Percentiles rank a stretch among this genome's conserved stretches.
Evolutionary conservation across 2,113 vertebrate species (phyloP).

Genomic region (Serinus canaria): DNA sequence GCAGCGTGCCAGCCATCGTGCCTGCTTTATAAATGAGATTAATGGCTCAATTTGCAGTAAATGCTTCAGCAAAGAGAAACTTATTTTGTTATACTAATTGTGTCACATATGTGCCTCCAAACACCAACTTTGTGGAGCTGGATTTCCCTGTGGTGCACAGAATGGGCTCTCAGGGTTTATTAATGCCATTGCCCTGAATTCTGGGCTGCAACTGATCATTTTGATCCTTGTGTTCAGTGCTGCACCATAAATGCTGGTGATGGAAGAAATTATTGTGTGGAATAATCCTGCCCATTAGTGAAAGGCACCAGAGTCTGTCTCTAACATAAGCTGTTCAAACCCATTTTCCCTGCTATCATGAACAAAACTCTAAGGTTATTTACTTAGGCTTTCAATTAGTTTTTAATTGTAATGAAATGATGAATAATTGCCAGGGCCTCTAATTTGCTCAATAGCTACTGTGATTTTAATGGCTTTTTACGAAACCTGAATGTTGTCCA

Average conservation of each 20-base stretch:
- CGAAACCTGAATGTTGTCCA: background rate
- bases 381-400: slow-evolving; percentile 64
- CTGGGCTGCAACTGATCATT: slow-evolving; percentile 34
- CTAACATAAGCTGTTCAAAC: background rate
- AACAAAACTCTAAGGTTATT: slow-evolving; percentile 43
- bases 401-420: slow-evolving; percentile 70
- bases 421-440: slow-evolving; percentile 31
- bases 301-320: slow-evolving; percentile 7
- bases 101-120: slow-evolving; percentile 57
- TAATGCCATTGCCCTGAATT: slow-evolving; percentile 29
- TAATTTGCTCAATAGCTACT: slow-evolving; percentile 40
- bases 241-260: slow-evolving; percentile 12
- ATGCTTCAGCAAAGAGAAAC: slow-evolving; percentile 54
- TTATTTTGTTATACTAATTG: slow-evolving; percentile 66
- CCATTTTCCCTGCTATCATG: background rate
- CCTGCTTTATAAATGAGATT: slow-evolving; percentile 67
- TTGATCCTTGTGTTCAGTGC: slow-evolving; percentile 14
- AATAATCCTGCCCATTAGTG: background rate
- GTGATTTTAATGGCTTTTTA: slow-evolving; percentile 11
- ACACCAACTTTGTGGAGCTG: slow-evolving; percentile 42
- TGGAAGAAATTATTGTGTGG: background rate
- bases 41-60: slow-evolving; percentile 66
- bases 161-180: slow-evolving; percentile 53
- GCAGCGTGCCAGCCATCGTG: background rate
- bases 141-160: background rate